Evolutionary conservation across 2,797 vertebrate genomes (phyloP).

Genomic region (Myripristis jacobus): DNA sequence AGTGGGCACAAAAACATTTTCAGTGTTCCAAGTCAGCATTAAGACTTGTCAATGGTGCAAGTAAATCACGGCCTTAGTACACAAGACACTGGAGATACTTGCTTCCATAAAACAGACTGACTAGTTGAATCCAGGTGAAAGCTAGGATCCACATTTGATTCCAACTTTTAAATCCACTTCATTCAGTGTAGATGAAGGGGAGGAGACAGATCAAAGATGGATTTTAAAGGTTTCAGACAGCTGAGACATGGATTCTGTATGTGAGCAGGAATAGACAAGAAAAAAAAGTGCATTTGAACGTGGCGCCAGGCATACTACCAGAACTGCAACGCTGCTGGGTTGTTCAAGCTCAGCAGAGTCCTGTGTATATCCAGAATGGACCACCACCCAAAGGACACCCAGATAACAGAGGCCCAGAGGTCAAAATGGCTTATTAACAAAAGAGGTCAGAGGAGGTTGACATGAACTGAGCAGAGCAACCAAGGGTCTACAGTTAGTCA

Average conservation of each 20-base stretch:
- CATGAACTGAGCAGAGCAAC: conserved; percentile 25
- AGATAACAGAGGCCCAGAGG: conserved; percentile 30
- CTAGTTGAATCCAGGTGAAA: conserved; percentile 32
- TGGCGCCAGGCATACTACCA: not conserved
- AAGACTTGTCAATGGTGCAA: too few relatives aligned
- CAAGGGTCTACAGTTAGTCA: conserved; percentile 14
- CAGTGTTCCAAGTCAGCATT: too few relatives aligned
- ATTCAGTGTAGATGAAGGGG: conserved; percentile 11
- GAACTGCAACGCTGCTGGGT: conserved; percentile 10
- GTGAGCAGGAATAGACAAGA: not conserved
- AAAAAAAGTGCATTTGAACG: conserved; percentile 28
- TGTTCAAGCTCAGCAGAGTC: conserved; percentile 5
- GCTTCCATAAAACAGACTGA: not conserved
- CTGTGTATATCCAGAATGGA: conserved; percentile 23
- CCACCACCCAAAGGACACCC: conserved; percentile 15
- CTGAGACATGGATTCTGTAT: conserved; percentile 1
- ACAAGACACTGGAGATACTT: not conserved
- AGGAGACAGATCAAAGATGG: conserved; percentile 4
- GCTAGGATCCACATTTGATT: conserved; percentile 44
- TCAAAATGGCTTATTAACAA: conserved; percentile 49
- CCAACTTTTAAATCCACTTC: conserved; percentile 24
- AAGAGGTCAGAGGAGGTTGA: conserved; percentile 42
- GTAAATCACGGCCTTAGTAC: not conserved
- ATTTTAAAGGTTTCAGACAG: conserved; percentile 24
- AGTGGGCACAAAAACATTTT: too few relatives aligned